Conservation (phyloP, 1,140 invertebrate species). For the Pseudomyrmex pallidus region DNA sequence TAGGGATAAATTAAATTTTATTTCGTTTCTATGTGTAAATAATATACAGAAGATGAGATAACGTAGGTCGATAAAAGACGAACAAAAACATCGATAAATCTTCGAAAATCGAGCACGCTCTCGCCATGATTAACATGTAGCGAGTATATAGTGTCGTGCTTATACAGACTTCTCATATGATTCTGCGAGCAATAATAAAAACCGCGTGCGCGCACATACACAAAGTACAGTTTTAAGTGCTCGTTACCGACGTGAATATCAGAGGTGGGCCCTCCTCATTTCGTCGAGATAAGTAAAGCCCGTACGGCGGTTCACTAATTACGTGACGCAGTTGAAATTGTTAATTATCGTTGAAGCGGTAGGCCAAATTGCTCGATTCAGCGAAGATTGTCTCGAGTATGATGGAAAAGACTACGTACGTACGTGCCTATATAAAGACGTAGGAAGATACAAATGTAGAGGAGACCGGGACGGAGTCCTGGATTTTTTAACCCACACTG, state of each 20-base stretch:
- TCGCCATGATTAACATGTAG: slow-evolving; percentile 39
- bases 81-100: slow-evolving; percentile 29
- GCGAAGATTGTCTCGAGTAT: slow-evolving; percentile 17
- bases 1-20: no score
- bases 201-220: neutral
- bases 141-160: slow-evolving; percentile 11
- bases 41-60: no score
- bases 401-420: slow-evolving; percentile 3
- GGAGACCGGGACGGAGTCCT: no score
- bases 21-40: no score
- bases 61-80: slow-evolving; percentile 31
- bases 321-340: slow-evolving; percentile 53
- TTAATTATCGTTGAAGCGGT: slow-evolving; percentile 32
- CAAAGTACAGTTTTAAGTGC: slow-evolving; percentile 48
- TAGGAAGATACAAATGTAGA: no score
- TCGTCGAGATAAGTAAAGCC: slow-evolving; percentile 38
- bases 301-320: slow-evolving; percentile 41
- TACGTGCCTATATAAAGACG: no score
- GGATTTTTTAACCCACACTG: no score
- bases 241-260: slow-evolving; percentile 53
- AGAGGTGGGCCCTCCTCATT: slow-evolving; percentile 3
- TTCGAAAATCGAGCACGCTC: slow-evolving; percentile 25
- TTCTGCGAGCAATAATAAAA: slow-evolving; percentile 37
- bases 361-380: neutral
- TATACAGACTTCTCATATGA: neutral